Percentiles rank a stretch among this genome's conserved stretches.
phyloP scores from a whole-genome alignment of 2,797 vertebrate genomes.

The Lateolabrax maculatus region DNA sequence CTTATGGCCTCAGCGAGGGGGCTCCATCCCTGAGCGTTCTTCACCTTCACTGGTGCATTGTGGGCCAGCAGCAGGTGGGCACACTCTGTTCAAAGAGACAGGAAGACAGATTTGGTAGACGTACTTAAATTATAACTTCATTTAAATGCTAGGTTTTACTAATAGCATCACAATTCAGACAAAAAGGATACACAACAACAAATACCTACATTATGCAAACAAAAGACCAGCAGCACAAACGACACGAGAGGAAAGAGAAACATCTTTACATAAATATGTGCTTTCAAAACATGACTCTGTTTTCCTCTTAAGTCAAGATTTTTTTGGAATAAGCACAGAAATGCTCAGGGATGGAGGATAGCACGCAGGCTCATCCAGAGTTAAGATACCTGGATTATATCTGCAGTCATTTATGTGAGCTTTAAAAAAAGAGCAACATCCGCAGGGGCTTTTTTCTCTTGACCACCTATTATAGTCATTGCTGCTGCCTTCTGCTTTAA shows the following conservation, averaged over 20 bases:
- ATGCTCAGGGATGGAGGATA: not conserved
- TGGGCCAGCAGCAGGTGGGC: slow-evolving; percentile 98
- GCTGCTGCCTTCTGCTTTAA: slow-evolving; percentile 11
- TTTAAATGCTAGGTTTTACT: not conserved
- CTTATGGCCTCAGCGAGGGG: slow-evolving; percentile 99
- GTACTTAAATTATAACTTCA: not conserved
- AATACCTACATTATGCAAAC: not conserved
- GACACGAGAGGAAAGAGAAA: not conserved
- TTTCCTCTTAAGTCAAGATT: not conserved
- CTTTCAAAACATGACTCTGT: not conserved
- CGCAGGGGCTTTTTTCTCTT: not conserved
- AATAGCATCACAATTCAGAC: not conserved
- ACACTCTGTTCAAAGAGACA: slow-evolving; percentile 90
- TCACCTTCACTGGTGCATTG: slow-evolving; percentile 99
- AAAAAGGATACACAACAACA: not conserved
- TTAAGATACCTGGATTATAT: not conserved
- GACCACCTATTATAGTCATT: not conserved
- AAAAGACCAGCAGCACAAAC: slow-evolving; percentile 7
- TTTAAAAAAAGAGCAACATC: not conserved
- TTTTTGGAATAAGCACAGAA: not conserved
- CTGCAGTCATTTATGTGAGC: not conserved
- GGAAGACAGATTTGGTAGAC: slow-evolving; percentile 21
- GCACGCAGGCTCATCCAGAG: not conserved
- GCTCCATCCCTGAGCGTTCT: slow-evolving; percentile 99
- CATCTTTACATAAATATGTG: slow-evolving; percentile 9